Conservation (phyloP, 2,113 vertebrate genomes). For the Casuarius casuarius region DNA sequence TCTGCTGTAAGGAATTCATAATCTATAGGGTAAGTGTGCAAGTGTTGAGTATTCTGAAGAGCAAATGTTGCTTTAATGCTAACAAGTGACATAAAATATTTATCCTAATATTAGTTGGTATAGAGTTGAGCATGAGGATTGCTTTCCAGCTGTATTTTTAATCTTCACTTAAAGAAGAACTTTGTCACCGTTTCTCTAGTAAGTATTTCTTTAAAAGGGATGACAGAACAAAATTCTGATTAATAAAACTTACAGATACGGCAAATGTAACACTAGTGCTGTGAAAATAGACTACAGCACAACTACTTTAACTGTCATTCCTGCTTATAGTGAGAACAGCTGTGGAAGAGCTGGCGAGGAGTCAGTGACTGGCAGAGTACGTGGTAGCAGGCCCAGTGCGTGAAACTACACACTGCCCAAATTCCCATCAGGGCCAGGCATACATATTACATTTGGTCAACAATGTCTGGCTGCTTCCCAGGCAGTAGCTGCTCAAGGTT, state of each 20-base stretch:
- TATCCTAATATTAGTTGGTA: too few species aligned
- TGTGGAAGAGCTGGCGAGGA: too few species aligned
- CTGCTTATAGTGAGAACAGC: too few species aligned
- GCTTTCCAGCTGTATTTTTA: background rate
- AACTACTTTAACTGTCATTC: background rate
- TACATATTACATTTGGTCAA: too few species aligned
- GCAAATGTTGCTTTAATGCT: background rate
- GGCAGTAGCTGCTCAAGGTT: too few species aligned
- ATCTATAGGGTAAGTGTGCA: background rate
- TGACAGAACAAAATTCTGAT: background rate
- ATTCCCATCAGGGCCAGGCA: too few species aligned
- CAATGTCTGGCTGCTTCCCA: too few species aligned
- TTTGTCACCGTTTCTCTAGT: background rate
- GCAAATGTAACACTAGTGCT: too few species aligned
- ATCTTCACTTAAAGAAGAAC: background rate
- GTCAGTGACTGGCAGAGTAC: too few species aligned
- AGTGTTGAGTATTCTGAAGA: background rate
- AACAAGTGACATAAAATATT: background rate
- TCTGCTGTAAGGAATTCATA: background rate
- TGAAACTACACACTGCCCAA: too few species aligned
- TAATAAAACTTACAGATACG: background rate
- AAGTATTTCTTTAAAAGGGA: background rate
- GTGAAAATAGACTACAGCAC: background rate
- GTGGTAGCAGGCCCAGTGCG: too few species aligned
- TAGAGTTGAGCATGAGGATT: background rate